Evolutionary conservation across 2,888 invertebrate genomes (phyloP).

Genomic region (Luperina testacea): DNA sequence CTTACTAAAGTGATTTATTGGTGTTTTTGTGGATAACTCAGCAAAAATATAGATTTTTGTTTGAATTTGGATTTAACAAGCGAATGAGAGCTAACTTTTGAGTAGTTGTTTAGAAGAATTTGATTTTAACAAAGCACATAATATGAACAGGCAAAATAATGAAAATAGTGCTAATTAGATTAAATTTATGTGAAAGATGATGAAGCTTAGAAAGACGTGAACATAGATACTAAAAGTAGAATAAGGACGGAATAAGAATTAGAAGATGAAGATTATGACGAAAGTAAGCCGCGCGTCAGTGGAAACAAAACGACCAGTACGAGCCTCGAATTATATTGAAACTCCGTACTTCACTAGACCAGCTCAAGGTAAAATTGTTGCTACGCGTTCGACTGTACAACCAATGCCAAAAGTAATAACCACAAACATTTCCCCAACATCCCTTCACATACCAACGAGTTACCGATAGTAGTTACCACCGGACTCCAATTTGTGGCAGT

Average conservation of each 20-base stretch:
- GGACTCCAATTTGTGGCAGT: slow-evolving; percentile 73
- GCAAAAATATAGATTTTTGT: not conserved
- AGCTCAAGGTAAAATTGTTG: not conserved
- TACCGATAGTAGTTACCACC: slow-evolving; percentile 58
- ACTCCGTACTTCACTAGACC: not conserved
- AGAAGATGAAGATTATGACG: not conserved
- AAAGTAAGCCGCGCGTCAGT: not conserved
- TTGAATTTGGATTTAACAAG: not conserved
- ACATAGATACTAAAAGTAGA: not conserved
- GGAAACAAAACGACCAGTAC: not conserved
- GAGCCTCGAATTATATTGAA: not conserved
- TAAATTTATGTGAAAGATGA: not conserved
- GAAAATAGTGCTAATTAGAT: not conserved
- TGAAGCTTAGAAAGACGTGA: not conserved
- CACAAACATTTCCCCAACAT: not conserved
- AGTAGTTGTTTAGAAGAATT: not conserved
- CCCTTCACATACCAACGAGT: slow-evolving; percentile 4
- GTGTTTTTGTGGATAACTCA: slow-evolving; percentile 12
- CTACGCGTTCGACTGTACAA: not conserved
- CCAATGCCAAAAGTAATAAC: slow-evolving; percentile 1
- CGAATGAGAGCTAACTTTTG: not conserved
- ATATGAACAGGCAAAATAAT: not conserved
- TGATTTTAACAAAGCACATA: not conserved
- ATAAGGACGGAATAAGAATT: not conserved
- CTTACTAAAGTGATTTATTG: slow-evolving; percentile 38